Evolutionary conservation across 92 coral and sea anemone genomes (phyloP).

Genomic region (Diadumene lineata): DNA sequence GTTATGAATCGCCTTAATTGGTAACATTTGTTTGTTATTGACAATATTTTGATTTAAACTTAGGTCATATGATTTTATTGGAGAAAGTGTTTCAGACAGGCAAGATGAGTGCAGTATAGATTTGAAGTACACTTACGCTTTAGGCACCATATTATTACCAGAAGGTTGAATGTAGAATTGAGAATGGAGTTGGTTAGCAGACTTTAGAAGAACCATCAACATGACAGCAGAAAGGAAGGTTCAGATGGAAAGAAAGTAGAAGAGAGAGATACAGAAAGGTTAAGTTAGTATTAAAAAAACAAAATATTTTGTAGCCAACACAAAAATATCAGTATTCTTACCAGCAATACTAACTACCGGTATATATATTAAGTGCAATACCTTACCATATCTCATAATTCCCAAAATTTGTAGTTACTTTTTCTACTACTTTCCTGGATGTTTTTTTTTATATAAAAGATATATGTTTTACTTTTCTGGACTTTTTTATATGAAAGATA

Average conservation of each 20-base stretch:
- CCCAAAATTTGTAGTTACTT: no score
- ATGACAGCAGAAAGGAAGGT: not conserved
- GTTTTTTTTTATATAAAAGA: no score
- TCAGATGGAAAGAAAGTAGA: slow-evolving; percentile 3
- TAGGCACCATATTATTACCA: slow-evolving; percentile 61
- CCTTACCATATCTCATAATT: no score
- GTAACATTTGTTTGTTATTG: no score
- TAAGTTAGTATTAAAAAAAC: not conserved
- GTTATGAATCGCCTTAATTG: no score
- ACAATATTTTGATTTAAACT: no score
- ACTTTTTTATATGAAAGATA: no score
- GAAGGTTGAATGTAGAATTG: slow-evolving; percentile 62
- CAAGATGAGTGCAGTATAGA: not conserved
- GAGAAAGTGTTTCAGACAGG: not conserved
- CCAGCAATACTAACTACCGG: not conserved
- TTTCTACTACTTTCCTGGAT: no score
- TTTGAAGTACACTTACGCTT: slow-evolving; percentile 40
- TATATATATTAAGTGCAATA: no score
- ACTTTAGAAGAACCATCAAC: slow-evolving; percentile 16
- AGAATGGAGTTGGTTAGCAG: slow-evolving; percentile 53
- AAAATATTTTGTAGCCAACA: not conserved
- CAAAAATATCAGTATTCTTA: not conserved
- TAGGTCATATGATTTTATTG: not conserved
- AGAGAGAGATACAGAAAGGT: slow-evolving; percentile 1
- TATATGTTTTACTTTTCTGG: no score